Evolutionary conservation across 2,888 invertebrate genomes (phyloP).

Genomic region (Melanargia galathea): DNA sequence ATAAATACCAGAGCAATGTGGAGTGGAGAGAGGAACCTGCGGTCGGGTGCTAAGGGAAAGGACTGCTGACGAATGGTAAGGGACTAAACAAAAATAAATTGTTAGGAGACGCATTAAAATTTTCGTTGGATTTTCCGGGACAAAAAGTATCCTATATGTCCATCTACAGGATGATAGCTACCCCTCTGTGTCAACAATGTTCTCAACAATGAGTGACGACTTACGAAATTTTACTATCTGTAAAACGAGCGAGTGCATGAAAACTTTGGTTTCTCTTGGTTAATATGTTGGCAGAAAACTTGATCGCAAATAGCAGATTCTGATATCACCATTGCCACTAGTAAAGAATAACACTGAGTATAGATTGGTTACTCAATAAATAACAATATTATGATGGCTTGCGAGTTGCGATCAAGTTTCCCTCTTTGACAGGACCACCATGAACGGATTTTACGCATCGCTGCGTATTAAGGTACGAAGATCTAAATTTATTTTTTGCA

Average conservation of each 20-base stretch:
- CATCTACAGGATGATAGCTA: too few species aligned
- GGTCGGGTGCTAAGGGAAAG: neutral
- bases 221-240: too few species aligned
- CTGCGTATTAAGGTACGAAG: constrained; percentile 13
- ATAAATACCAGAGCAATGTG: constrained; percentile 6
- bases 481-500: neutral
- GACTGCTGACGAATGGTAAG: neutral
- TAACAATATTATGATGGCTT: constrained; percentile 1
- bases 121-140: too few species aligned
- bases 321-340: neutral
- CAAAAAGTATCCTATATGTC: too few species aligned
- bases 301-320: neutral
- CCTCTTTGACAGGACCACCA: constrained; percentile 19
- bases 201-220: too few species aligned
- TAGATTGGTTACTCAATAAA: neutral
- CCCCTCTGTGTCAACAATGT: too few species aligned
- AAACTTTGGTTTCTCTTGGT: too few species aligned
- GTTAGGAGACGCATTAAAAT: too few species aligned
- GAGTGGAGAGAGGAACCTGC: neutral
- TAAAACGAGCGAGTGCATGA: too few species aligned
- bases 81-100: too few species aligned
- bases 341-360: neutral
- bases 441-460: constrained; percentile 13
- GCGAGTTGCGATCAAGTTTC: constrained; percentile 4
- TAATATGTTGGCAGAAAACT: too few species aligned